Evolutionary conservation across 92 coral and sea anemone genomes (phyloP), one percentile per base, ranked within the genome.

Genomic region (Umimayanthus chanpuru): DNA sequence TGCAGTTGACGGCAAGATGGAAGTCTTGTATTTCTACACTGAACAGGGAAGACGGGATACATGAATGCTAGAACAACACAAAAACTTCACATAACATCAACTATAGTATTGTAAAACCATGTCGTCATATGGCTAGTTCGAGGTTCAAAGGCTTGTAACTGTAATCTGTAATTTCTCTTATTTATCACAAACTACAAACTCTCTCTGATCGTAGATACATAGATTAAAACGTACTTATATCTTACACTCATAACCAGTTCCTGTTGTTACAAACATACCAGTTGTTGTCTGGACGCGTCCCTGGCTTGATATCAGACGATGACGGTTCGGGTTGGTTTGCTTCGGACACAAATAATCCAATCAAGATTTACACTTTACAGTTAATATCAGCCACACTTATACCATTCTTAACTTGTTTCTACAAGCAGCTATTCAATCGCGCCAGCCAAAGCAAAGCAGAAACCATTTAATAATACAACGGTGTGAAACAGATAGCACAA

Each of bases 271-370:
- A 14, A 55, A 56, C 96, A 53, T 87, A 97, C 99, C 99, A 97
- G 81, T 75, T 81, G 58, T 97, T 97, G 88, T 97, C 99, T 9
- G 94, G 95, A 41, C 99, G 91, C 73, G 93, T 98, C 47, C 99
- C 99, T 53, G 98, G 97, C 85, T 93, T 91, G 58, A 93, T 90
- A 12, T 85, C 89, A 11, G 90, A 81, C 4, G 91, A 73, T n/a
- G 93, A 86, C 5, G 96, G 93, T 75, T 95, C 94, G 12, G 93
- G 93, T 29, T 93, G 80, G 28, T 94, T 95, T 88, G 98, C 97
- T 96, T 71, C 4, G 75, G 68, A 43, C 11, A 68, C 16, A 61
- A 39, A 79, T 64, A 79, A 76, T 6, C 23, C 14, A 0, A 58
- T 26, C 67, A 14, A 26, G 50, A 38, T 53, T 12, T 56, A 18